Evolutionary conservation across 2,888 invertebrate species (phyloP), one percentile per base, ranked within the genome.

Genomic region (Agrotis exclamationis): DNA sequence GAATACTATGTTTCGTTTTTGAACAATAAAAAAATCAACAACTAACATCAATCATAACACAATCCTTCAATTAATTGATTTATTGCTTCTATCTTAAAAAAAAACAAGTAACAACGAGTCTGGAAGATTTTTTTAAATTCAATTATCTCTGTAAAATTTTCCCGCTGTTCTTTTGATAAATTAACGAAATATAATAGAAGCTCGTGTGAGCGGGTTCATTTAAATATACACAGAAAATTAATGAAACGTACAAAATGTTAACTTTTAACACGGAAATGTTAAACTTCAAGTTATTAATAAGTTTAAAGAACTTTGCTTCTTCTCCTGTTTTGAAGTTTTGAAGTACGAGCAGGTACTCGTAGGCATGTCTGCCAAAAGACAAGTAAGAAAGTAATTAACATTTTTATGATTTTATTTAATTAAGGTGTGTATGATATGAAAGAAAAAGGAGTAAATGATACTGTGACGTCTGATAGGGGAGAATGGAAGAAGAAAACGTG

Each of bases 231-330:
- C 60, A 14, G 53, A 64, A 60, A 64, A 71, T 81, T 84, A 82
- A 86, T 85, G 80, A 82, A 70, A 76, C 70, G 68, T 68, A 73
- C 75, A 80, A 80, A 62, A 76, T 76, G 78, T 84, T 74, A 80
- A 78, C 76, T 75, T 80, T 84, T 77, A 79, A 78, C 77, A 70
- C 60, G 68, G 71, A 83, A 73, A 76, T 71, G 74, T 74, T 72
- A 65, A 82, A 84, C 73, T 86, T 80, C 54, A 74, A 83, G 84
- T 86, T 85, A 83, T 84, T 85, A 86, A 87, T 87, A 86, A 87
- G 74, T 85, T 85, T 54, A 47, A 66, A 20, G 68, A 85, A 85
- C 84, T 74, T 86, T 77, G 47, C 72, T 62, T 65, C 39, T 53
- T 58, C 65, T 57, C 60, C 45, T 54, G 58, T 54, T 59, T 54